Evolutionary conservation across 2,113 vertebrate genomes (phyloP).

Genomic region (Ceratotherium simum): DNA sequence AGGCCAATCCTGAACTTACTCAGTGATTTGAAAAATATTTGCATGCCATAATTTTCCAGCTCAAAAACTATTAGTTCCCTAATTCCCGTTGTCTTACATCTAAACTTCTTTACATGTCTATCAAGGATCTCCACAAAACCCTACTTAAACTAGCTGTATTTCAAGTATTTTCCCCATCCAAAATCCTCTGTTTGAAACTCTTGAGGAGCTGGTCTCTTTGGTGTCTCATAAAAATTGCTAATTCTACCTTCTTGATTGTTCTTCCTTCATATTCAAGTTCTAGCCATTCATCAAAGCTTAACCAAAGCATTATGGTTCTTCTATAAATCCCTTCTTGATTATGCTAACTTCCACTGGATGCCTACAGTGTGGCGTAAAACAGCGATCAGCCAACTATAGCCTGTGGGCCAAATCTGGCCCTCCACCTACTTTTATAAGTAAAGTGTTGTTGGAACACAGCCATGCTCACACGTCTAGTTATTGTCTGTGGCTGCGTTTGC

Average conservation of each 20-base stretch:
- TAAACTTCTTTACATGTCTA: not conserved
- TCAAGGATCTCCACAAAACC: not conserved
- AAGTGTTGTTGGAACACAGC: not conserved
- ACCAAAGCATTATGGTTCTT: not conserved
- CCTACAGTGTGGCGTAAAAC: not conserved
- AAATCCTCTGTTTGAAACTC: constrained; percentile 15
- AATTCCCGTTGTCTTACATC: not conserved
- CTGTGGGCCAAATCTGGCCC: not conserved
- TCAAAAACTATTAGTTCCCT: not conserved
- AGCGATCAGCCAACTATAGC: not conserved
- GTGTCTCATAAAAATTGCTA: not conserved
- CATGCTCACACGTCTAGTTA: not conserved
- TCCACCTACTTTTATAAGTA: not conserved
- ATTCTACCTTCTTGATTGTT: not conserved
- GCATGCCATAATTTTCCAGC: not conserved
- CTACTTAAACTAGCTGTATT: not conserved
- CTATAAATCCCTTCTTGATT: not conserved
- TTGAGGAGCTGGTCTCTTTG: not conserved
- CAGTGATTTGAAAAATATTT: constrained; percentile 21
- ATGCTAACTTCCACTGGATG: not conserved
- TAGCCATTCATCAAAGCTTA: not conserved
- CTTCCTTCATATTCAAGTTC: constrained; percentile 4
- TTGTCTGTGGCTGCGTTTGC: not conserved
- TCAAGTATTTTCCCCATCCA: not conserved
- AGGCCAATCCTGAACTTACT: not conserved